Evolutionary conservation across 2,113 vertebrate species (phyloP), one percentile per base, ranked within the genome.

Genomic region (Chaetorhynchus papuensis): DNA sequence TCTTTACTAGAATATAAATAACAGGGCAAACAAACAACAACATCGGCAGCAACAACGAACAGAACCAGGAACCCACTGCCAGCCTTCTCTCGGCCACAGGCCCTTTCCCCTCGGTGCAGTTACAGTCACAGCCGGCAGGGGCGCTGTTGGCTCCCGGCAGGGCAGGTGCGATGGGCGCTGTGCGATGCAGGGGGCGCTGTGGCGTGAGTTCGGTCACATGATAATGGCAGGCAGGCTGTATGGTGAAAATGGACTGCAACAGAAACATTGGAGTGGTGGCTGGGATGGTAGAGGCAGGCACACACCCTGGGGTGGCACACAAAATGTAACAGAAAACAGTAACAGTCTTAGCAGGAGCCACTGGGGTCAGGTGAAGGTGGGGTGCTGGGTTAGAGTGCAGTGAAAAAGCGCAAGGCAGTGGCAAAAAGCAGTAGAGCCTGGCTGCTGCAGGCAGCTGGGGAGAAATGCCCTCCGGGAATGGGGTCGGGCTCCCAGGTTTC

Each of bases 121-220:
- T 31, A 0, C 8, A 0, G 5, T 16, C 17, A 26, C 21, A 7
- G 78, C 50, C 8, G 0, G 13, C 33, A 80, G 52, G 52, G 28
- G 63, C 13, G 2, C 26, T 47, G 41, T 0, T 31, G 63, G 50
- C 41, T 37, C 33, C 61, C 5, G 1, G n/a, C 13, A 21, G n/a
- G 52, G 22, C 17, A 1, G 17, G 11, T 10, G 28, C 5, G 0
- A 7, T 39, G n/a, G n/a, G n/a, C n/a, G n/a, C n/a, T n/a, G n/a
- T n/a, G n/a, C n/a, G n/a, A n/a, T n/a, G n/a, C n/a, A n/a, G n/a
- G n/a, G n/a, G n/a, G n/a, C n/a, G n/a, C n/a, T n/a, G 41, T 31
- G 21, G 39, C 7, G 2, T 1, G 1, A 24, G 16, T 0, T 20
- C 33, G 13, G 16, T 2, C 10, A 11, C 13, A 13, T 4, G 11